Conservation (phyloP, 2,888 invertebrate genomes). For the Pelosia muscerda region DNA sequence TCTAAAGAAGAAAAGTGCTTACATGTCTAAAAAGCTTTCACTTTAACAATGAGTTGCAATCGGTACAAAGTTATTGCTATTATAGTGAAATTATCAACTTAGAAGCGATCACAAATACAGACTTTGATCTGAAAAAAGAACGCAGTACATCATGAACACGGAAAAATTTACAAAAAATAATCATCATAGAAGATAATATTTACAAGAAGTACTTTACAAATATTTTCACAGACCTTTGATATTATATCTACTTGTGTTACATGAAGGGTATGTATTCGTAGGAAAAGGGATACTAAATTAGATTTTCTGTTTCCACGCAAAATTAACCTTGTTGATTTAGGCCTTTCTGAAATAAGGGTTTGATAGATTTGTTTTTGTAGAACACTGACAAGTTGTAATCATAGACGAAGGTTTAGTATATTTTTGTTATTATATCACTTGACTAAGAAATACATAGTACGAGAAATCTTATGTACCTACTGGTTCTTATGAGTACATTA, state of each 20-base stretch:
- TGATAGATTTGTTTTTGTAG: slow-evolving; percentile 30
- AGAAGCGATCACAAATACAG: too few species aligned
- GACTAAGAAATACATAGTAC: background rate
- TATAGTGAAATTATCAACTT: too few species aligned
- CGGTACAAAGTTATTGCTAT: too few species aligned
- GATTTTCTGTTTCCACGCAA: slow-evolving; percentile 14
- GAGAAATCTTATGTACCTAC: background rate
- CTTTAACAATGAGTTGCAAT: too few species aligned
- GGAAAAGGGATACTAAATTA: slow-evolving; percentile 17
- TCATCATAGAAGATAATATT: background rate
- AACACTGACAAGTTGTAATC: slow-evolving; percentile 31
- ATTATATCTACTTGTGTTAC: background rate
- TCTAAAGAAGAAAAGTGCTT: too few species aligned
- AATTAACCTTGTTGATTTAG: slow-evolving; percentile 20
- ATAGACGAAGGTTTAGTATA: slow-evolving; percentile 14
- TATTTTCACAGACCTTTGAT: background rate
- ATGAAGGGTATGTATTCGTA: background rate
- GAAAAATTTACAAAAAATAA: too few species aligned
- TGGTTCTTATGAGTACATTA: too few species aligned
- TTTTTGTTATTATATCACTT: slow-evolving; percentile 3
- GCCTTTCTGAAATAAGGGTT: slow-evolving; percentile 24
- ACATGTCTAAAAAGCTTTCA: too few species aligned
- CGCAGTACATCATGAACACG: too few species aligned
- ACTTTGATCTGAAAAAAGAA: too few species aligned
- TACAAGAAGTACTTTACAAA: background rate